Evolutionary conservation across 2,888 invertebrate species (phyloP).

Genomic region (Drosophila borborema): DNA sequence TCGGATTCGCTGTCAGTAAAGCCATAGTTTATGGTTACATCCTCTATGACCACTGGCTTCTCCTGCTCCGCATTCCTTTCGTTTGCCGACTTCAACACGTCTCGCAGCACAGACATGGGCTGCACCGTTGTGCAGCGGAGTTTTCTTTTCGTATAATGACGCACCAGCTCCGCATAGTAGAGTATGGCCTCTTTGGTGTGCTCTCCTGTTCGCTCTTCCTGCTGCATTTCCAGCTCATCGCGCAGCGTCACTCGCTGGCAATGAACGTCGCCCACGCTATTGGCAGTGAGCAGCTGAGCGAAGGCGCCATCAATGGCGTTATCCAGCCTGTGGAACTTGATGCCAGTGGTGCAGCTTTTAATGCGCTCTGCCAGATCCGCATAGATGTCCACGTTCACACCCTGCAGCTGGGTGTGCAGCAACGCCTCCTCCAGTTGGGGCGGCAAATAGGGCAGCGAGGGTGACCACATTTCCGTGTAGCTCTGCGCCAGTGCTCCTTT

Average conservation of each 20-base stretch:
- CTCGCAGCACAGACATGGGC: constrained; percentile 57
- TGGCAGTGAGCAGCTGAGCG: constrained; percentile 72
- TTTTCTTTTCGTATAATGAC: constrained; percentile 21
- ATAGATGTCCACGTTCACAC: constrained; percentile 62
- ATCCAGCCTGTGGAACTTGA: constrained; percentile 62
- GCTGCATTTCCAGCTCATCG: constrained; percentile 30
- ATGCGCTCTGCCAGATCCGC: constrained; percentile 74
- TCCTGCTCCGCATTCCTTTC: constrained; percentile 32
- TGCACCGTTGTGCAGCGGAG: constrained; percentile 67
- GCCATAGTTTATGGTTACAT: constrained; percentile 55
- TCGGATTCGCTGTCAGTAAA: constrained; percentile 28
- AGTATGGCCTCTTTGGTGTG: constrained; percentile 60
- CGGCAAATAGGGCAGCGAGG: constrained; percentile 77
- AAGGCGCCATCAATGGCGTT: constrained; percentile 44
- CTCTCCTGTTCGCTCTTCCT: constrained; percentile 51
- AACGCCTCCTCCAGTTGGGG: constrained; percentile 71
- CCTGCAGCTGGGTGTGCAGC: constrained; percentile 55
- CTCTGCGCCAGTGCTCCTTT: constrained; percentile 24
- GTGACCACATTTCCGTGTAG: constrained; percentile 50
- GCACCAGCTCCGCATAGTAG: constrained; percentile 62
- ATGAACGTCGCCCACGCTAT: constrained; percentile 80
- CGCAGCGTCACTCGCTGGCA: constrained; percentile 59
- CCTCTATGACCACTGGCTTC: constrained; percentile 38
- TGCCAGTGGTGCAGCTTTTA: constrained; percentile 74
- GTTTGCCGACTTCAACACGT: constrained; percentile 31